Base-by-base conservation (phyloP, 2,888 invertebrate genomes). In the Calameuta pallipes region DNA sequence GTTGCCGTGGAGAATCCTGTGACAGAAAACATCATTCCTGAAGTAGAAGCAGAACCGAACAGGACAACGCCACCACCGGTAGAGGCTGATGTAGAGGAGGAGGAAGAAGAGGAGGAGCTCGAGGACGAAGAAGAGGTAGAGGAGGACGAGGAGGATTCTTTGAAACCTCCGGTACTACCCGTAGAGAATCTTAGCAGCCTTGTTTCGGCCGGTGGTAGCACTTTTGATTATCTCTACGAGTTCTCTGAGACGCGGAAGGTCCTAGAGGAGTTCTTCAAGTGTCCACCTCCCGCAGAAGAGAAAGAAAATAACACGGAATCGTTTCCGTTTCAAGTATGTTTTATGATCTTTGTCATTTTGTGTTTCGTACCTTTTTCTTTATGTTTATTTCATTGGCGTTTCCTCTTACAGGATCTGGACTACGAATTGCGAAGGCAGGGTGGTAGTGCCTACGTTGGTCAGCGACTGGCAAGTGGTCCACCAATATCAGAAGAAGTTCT, bases 231-330 rank as follows among this genome's bases (percentile, higher is more conserved):
- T 92, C 92, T 97, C 82, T 97, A 97, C 91, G 98, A 98, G 92
- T 97, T 97, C 92, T 97, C 97, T 0, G 97, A 98, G 92, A 98
- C 98, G 35, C 93, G 97, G 83, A 97, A 97, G 92, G 97, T 98
- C 74, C 93, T 98, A 73, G 97, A 98, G 89, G 97, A 98, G 92
- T 98, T 98, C 92, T 98, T 97, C 93, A 95, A 96, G 91, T 96
- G 96, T 90, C 96, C 96, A 75, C 94, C 95, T 78, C 93, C 93
- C 35, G 93, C 94, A 83, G 93, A 94, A 88, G 94, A 95, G 82
- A 94, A 94, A 81, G 91, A 91, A 71, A 87, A 86, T 76, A 90
- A 86, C 76, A 88, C 86, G 13, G 91, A 91, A 78, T 86, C 88
- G 23, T 92, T 89, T 81, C 92, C 85, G 89, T 94, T 94, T 87